phyloP scores from a whole-genome alignment of 2,113 vertebrate species.

The Oryzias melastigma region DNA sequence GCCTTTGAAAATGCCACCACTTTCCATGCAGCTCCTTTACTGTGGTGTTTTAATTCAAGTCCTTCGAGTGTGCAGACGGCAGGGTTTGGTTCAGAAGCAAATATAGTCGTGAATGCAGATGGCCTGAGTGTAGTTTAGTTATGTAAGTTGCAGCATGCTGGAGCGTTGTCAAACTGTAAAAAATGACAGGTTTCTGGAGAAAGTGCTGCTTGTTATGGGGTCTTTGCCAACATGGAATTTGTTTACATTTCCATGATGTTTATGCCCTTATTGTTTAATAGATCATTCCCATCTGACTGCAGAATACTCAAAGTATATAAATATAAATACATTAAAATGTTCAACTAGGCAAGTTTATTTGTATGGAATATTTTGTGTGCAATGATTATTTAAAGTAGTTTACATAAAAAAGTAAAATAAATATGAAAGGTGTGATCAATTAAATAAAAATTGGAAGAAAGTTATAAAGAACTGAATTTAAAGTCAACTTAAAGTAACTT shows the following conservation, averaged over 20 bases:
- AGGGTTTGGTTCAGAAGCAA: conserved; percentile 49
- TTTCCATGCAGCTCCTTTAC: conserved; percentile 41
- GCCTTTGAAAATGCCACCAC: conserved; percentile 41
- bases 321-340: too few species aligned
- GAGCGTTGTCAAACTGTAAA: neutral
- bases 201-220: neutral
- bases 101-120: conserved; percentile 38
- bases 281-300: too few species aligned
- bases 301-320: too few species aligned
- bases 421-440: too few species aligned
- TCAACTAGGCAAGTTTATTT: too few species aligned
- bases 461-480: too few species aligned
- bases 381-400: too few species aligned
- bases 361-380: too few species aligned
- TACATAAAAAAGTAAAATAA: too few species aligned
- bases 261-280: neutral
- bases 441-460: too few species aligned
- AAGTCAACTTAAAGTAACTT: too few species aligned
- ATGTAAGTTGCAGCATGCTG: conserved; percentile 8
- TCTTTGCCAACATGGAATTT: neutral
- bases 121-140: conserved; percentile 11
- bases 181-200: neutral
- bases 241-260: neutral
- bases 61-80: conserved; percentile 23
- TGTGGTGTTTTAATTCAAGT: conserved; percentile 51